Conservation (phyloP, 2,888 invertebrate species). For the Trichopria drosophilae region DNA sequence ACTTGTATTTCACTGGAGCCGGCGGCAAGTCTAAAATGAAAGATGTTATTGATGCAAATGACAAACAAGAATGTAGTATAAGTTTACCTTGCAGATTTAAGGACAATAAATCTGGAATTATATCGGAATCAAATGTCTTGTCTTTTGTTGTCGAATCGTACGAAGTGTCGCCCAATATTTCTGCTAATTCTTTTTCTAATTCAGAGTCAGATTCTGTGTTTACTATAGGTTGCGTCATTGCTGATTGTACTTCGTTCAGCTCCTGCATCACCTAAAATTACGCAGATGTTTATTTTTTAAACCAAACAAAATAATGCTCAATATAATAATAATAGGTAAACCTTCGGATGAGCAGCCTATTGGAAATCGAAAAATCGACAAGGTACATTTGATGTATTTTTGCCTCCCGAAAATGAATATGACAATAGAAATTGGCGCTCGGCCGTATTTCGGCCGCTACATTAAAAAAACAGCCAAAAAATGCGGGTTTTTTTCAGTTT, state of each 20-base stretch:
- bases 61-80: too few species aligned
- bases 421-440: too few species aligned
- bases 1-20: too few species aligned
- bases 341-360: constrained; percentile 1
- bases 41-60: too few species aligned
- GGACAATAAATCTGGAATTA: constrained; percentile 42
- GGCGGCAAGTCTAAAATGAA: too few species aligned
- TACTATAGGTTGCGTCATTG: constrained; percentile 60
- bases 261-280: constrained; percentile 63
- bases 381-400: too few species aligned
- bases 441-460: too few species aligned
- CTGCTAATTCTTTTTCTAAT: constrained; percentile 69
- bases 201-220: constrained; percentile 64
- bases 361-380: too few species aligned
- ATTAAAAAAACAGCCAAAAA: too few species aligned
- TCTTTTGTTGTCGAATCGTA: constrained; percentile 11
- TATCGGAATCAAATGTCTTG: constrained; percentile 23
- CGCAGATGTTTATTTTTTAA: constrained; percentile 7
- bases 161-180: constrained; percentile 58
- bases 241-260: constrained; percentile 64
- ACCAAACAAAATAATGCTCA: constrained; percentile 6
- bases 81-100: constrained; percentile 45
- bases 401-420: too few species aligned
- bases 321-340: constrained; percentile 15
- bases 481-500: too few species aligned